Conservation (phyloP, 2,113 vertebrate species). For the Suricata suricatta region DNA sequence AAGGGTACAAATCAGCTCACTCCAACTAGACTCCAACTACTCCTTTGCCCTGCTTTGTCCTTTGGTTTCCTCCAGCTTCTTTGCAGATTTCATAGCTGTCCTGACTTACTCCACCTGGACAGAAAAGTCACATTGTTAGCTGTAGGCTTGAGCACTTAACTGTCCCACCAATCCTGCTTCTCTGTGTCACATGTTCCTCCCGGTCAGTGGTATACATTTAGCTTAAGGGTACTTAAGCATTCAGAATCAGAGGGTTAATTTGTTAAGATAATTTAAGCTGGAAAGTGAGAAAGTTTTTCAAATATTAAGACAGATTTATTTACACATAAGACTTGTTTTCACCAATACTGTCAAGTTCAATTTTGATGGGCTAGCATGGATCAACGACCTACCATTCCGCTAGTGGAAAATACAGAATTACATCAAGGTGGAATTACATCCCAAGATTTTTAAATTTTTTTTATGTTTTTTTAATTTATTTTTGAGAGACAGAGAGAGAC, state of each 20-base stretch:
- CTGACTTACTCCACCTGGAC: not conserved
- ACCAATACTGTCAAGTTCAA: not conserved
- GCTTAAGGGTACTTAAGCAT: not conserved
- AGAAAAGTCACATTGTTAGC: not conserved
- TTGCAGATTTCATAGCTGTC: not conserved
- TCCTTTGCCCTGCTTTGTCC: not conserved
- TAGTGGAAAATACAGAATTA: not conserved
- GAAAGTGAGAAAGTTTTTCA: not conserved
- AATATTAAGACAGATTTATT: not conserved
- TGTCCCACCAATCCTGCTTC: not conserved
- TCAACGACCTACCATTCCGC: not conserved
- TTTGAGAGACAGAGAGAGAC: too few relatives aligned
- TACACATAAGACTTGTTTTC: not conserved
- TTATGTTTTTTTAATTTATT: too few relatives aligned
- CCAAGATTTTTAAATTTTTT: not conserved
- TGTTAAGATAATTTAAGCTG: constrained; percentile 15
- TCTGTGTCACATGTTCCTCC: not conserved
- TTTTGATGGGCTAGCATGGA: not conserved
- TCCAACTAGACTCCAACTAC: not conserved
- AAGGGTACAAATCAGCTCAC: not conserved
- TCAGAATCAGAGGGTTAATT: not conserved
- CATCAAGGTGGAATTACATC: not conserved
- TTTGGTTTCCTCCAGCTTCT: not conserved
- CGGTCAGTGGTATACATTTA: not conserved
- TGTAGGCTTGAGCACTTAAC: not conserved